Percentiles rank a stretch among this genome's conserved stretches.
Conservation (phyloP, 2,797 vertebrate genomes). For the Agapornis canus region DNA sequence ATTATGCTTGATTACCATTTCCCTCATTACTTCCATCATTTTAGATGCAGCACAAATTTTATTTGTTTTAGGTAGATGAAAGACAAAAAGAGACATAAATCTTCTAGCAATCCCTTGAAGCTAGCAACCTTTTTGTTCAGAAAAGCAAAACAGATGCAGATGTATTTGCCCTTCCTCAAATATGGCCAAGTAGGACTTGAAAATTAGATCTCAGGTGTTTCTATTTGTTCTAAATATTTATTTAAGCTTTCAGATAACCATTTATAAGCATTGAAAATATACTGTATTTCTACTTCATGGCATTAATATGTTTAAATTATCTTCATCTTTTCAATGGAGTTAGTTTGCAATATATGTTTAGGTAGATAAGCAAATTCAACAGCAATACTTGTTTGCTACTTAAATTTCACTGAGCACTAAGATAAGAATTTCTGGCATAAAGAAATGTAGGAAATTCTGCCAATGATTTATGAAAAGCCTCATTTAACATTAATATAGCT, state of each 20-base stretch:
- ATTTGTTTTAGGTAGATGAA: constrained; percentile 24
- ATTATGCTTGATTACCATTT: constrained; percentile 24
- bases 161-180: background rate
- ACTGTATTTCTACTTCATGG: background rate
- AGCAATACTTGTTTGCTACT: background rate
- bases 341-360: background rate
- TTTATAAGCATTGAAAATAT: background rate
- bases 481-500: constrained; percentile 54
- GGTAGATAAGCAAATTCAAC: background rate
- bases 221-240: constrained; percentile 10
- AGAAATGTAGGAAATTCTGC: background rate
- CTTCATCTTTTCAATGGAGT: background rate
- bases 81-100: background rate
- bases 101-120: background rate
- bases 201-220: background rate
- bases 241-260: background rate
- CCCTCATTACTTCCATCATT: constrained; percentile 19
- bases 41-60: background rate
- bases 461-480: constrained; percentile 52
- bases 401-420: background rate
- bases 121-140: background rate
- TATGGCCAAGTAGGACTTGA: background rate
- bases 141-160: background rate
- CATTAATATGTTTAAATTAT: background rate
- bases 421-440: background rate